Conservation (phyloP, 1,140 invertebrate species). For the Conus ventricosus region DNA sequence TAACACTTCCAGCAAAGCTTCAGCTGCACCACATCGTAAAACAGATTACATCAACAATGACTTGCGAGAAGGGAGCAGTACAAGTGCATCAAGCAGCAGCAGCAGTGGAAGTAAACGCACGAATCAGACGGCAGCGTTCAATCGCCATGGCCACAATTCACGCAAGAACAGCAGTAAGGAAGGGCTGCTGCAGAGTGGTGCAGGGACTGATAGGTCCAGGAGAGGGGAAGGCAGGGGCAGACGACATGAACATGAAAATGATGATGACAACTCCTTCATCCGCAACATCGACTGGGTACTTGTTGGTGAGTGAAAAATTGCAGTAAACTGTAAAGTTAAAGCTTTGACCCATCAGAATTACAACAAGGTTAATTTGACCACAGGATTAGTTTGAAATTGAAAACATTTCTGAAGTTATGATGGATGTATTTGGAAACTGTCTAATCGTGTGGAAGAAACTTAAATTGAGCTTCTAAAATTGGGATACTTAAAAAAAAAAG, state of each 20-base stretch:
- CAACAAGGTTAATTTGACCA: too few relatives aligned
- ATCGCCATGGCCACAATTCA: constrained; percentile 38
- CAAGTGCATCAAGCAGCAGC: background rate
- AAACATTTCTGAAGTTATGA: too few relatives aligned
- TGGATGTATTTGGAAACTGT: too few relatives aligned
- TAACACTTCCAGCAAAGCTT: constrained; percentile 52
- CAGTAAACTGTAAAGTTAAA: too few relatives aligned
- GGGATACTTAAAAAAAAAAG: too few relatives aligned
- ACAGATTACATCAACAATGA: constrained; percentile 72
- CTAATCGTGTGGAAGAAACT: too few relatives aligned
- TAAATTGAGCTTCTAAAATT: too few relatives aligned
- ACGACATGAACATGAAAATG: constrained; percentile 24
- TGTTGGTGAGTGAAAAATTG: constrained; percentile 52
- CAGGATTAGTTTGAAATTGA: too few relatives aligned
- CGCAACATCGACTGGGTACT: constrained; percentile 60
- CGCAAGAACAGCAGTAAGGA: constrained; percentile 44
- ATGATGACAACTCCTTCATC: constrained; percentile 51
- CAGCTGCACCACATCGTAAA: constrained; percentile 57
- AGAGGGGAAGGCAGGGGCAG: constrained; percentile 25
- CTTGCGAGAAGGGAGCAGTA: constrained; percentile 54
- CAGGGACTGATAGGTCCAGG: background rate
- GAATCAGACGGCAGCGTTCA: constrained; percentile 55
- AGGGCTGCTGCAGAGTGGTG: constrained; percentile 39
- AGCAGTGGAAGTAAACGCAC: constrained; percentile 58
- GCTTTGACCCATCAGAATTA: too few relatives aligned